These are phyloP conservation scores for Alcedo quadribrachys DNA, from an alignment of 2,797 vertebrate genomes.

Conservation along the genomic window DNA sequence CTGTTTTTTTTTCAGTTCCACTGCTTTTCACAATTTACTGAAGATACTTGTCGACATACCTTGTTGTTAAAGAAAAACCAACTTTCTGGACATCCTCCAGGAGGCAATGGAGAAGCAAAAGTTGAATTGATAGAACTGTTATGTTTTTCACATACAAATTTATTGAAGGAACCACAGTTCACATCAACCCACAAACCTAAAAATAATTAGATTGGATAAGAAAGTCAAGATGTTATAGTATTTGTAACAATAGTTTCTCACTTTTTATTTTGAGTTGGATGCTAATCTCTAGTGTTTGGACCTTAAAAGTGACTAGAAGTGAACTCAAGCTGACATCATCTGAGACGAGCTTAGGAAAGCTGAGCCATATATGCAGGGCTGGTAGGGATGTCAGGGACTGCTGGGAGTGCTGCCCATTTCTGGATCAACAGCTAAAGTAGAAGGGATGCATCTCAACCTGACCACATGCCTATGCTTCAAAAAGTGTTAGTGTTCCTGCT, in stretches of 20 bases:
- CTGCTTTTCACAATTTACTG: not conserved
- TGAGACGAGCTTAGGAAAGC: not conserved
- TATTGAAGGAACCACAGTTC: slow-evolving; percentile 14
- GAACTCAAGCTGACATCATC: not conserved
- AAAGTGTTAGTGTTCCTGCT: not conserved
- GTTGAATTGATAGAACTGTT: slow-evolving; percentile 29
- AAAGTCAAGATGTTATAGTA: not conserved
- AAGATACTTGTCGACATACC: not conserved
- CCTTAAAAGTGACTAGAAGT: not conserved
- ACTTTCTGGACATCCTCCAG: slow-evolving; percentile 18
- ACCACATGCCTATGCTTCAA: not conserved
- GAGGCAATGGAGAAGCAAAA: not conserved
- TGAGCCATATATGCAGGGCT: not conserved
- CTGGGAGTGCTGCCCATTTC: not conserved
- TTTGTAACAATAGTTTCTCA: not conserved
- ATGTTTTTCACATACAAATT: slow-evolving; percentile 42
- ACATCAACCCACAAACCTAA: slow-evolving; percentile 53
- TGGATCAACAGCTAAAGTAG: not conserved
- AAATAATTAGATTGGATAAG: not conserved
- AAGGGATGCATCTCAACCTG: not conserved
- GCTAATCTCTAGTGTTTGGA: not conserved
- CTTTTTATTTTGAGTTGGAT: not conserved
- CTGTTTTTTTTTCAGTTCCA: not conserved
- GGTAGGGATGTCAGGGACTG: not conserved
- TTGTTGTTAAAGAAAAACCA: slow-evolving; percentile 43